phyloP scores from a whole-genome alignment of 2,797 vertebrate species.

The Crax fasciolata region DNA sequence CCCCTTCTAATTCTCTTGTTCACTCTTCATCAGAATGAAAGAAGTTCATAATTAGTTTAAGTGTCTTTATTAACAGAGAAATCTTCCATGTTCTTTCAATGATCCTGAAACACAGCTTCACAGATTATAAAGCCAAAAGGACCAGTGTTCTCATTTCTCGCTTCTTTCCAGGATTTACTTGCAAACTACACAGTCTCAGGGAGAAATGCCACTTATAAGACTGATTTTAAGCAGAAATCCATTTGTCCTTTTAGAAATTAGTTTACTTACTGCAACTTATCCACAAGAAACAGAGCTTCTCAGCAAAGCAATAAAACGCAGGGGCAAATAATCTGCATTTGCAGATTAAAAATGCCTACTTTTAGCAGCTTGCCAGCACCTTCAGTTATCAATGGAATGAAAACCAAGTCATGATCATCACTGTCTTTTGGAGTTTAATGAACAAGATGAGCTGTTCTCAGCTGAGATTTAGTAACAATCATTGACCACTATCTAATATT shows the following conservation, averaged over 20 bases:
- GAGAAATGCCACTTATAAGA: not conserved
- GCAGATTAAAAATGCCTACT: not conserved
- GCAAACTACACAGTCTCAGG: not conserved
- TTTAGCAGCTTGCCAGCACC: not conserved
- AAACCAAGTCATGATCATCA: not conserved
- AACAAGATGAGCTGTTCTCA: not conserved
- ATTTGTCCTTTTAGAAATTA: not conserved
- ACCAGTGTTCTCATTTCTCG: not conserved
- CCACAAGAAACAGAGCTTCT: not conserved
- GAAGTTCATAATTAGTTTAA: slow-evolving; percentile 21
- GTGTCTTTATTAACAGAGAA: not conserved
- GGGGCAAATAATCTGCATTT: not conserved
- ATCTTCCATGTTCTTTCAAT: not conserved
- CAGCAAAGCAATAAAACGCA: not conserved
- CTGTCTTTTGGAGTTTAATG: not conserved
- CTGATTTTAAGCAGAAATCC: not conserved
- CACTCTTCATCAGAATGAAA: not conserved
- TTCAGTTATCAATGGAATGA: not conserved
- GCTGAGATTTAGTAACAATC: not conserved
- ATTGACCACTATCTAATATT: not conserved
- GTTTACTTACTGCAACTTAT: not conserved
- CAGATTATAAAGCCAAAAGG: not conserved
- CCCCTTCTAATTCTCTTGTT: not conserved
- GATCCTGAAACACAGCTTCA: not conserved
- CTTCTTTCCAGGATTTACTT: not conserved